Conservation (phyloP, 30 jellyfish, hydroid and myxozoan species). For the Aurelia sp. region DNA sequence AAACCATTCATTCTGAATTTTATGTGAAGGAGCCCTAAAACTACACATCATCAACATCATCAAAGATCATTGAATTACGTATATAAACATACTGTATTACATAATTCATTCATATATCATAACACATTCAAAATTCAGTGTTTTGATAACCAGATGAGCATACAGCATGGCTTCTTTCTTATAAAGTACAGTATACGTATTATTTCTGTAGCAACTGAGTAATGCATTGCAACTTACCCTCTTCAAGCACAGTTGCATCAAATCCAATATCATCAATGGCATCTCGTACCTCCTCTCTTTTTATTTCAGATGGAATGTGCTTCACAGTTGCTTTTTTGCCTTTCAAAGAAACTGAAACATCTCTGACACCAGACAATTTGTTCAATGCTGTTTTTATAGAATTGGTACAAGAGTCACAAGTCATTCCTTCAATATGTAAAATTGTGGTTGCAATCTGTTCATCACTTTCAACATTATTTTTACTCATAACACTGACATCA, state of each 20-base stretch:
- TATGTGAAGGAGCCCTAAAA: too few relatives aligned
- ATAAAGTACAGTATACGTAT: too few relatives aligned
- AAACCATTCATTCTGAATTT: too few relatives aligned
- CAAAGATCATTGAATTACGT: too few relatives aligned
- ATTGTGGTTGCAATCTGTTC: constrained; percentile 28
- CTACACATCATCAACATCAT: too few relatives aligned
- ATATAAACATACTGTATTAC: too few relatives aligned
- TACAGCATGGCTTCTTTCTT: too few relatives aligned
- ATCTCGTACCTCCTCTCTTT: constrained; percentile 49
- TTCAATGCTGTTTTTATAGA: constrained; percentile 68
- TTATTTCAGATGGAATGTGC: constrained; percentile 43
- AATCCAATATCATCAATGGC: constrained; percentile 77
- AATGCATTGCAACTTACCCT: constrained; percentile 32
- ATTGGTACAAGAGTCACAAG: constrained; percentile 92
- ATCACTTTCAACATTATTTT: not conserved
- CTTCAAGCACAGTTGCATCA: constrained; percentile 69
- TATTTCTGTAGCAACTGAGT: not conserved
- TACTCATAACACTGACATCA: constrained; percentile 21
- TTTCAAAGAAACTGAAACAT: constrained; percentile 54
- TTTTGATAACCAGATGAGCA: too few relatives aligned
- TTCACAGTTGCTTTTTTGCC: constrained; percentile 66
- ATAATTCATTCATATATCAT: too few relatives aligned
- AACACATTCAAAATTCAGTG: too few relatives aligned
- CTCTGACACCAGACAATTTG: constrained; percentile 59
- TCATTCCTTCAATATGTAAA: constrained; percentile 84